phyloP scores from a whole-genome alignment of 2,797 vertebrate species.

The Chelidonichthys spinosus region DNA sequence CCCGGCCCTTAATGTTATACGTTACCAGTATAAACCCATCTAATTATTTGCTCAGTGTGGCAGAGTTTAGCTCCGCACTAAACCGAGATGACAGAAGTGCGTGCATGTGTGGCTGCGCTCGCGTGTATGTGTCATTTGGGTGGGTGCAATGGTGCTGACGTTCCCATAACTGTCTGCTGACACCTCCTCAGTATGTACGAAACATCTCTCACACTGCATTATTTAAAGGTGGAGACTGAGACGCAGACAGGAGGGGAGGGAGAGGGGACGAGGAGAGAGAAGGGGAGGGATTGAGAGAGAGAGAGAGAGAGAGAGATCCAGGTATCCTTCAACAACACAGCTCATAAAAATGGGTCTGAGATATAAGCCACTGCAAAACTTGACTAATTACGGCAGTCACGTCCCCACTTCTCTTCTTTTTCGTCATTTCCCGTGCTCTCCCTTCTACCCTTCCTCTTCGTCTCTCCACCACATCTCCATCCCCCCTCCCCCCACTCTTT shows the following conservation, averaged over 20 bases:
- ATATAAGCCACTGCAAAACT: conserved; percentile 57
- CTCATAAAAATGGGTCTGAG: conserved; percentile 35
- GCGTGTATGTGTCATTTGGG: conserved; percentile 66
- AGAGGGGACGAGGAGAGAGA: conserved; percentile 12
- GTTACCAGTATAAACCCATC: conserved; percentile 40
- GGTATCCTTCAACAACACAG: conserved; percentile 58
- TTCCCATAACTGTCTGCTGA: conserved; percentile 76
- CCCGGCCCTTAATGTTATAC: conserved; percentile 37
- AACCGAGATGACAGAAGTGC: conserved; percentile 68
- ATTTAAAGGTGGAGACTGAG: conserved; percentile 78
- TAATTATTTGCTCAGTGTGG: conserved; percentile 65
- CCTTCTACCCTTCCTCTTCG: conserved; percentile 34
- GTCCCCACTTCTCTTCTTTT: conserved; percentile 28
- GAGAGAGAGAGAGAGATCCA: conserved; percentile 41
- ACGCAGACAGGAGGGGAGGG: conserved; percentile 39
- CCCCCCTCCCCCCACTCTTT: conserved; percentile 18
- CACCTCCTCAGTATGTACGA: conserved; percentile 78
- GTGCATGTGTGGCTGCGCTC: conserved; percentile 49
- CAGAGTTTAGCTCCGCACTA: conserved; percentile 47
- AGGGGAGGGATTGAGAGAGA: conserved; percentile 30
- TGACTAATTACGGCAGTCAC: conserved; percentile 69
- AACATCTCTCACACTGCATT: conserved; percentile 79
- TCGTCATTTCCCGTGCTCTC: conserved; percentile 43
- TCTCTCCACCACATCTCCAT: conserved; percentile 34
- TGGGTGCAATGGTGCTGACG: conserved; percentile 73